Evolutionary conservation across 2,113 vertebrate species (phyloP).

Genomic region (Chelonoidis abingdonii): DNA sequence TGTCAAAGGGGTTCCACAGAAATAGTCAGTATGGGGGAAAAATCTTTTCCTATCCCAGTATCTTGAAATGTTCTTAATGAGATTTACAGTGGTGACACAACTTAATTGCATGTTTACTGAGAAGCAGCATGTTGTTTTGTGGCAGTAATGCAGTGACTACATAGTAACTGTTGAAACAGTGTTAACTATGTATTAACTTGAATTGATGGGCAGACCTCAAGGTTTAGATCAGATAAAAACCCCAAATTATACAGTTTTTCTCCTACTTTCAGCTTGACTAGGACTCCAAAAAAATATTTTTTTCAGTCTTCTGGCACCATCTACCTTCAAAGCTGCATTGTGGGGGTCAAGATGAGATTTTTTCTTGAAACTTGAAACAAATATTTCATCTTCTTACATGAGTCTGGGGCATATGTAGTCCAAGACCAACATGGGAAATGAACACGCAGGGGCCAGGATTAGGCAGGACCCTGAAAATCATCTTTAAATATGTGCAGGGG

Average conservation of each 20-base stretch:
- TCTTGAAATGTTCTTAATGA: neutral
- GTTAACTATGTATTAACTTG: neutral
- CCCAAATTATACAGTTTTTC: neutral
- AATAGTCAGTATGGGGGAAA: neutral
- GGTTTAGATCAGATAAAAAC: neutral
- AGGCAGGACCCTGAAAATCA: neutral
- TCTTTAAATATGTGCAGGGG: neutral
- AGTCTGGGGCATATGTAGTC: neutral
- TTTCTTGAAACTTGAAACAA: neutral
- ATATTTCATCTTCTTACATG: neutral
- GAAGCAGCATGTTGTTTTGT: neutral
- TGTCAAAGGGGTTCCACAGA: accelerated
- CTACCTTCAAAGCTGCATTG: neutral
- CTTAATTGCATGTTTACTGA: neutral
- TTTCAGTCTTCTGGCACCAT: neutral
- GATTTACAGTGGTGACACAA: neutral
- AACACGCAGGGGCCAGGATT: neutral
- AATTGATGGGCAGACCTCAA: neutral
- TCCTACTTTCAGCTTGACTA: neutral
- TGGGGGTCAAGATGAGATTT: neutral
- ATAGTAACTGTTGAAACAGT: neutral
- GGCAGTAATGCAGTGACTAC: neutral
- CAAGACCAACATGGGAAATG: neutral
- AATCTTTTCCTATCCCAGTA: neutral
- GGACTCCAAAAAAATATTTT: neutral